phyloP scores from a whole-genome alignment of 1,140 invertebrate species.

The Medauroidea extradentata region DNA sequence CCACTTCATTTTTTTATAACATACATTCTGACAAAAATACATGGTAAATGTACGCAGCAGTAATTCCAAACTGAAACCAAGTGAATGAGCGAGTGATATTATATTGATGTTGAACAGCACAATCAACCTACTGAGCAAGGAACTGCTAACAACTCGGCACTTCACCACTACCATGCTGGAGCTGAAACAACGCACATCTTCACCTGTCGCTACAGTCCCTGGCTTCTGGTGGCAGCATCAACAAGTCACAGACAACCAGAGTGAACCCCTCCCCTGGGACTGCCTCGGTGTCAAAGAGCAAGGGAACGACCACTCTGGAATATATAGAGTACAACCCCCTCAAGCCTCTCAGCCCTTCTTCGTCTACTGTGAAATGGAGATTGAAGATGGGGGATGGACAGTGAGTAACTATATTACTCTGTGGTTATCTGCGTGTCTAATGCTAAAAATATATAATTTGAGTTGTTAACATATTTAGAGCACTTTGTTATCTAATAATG shows the following conservation, averaged over 20 bases:
- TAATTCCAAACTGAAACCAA: too few relatives aligned
- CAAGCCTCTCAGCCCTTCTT: conserved; percentile 47
- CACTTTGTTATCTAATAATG: too few relatives aligned
- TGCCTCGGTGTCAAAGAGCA: conserved; percentile 29
- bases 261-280: conserved; percentile 26
- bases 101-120: not conserved
- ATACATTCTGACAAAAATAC: not conserved
- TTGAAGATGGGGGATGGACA: conserved; percentile 56
- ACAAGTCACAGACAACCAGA: not conserved
- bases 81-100: too few relatives aligned
- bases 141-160: conserved; percentile 11
- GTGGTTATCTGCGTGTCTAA: too few relatives aligned
- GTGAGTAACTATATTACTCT: too few relatives aligned
- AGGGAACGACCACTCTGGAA: conserved; percentile 32
- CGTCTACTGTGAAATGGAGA: conserved; percentile 55
- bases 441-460: too few relatives aligned
- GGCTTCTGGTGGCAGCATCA: not conserved
- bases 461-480: too few relatives aligned
- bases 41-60: too few relatives aligned
- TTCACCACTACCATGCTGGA: conserved; percentile 8
- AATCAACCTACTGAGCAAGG: not conserved
- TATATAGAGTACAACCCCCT: conserved; percentile 39
- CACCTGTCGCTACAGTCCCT: not conserved
- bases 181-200: not conserved
- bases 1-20: not conserved